phyloP scores from a whole-genome alignment of 2,888 invertebrate species.

The Oscheius sp. region DNA sequence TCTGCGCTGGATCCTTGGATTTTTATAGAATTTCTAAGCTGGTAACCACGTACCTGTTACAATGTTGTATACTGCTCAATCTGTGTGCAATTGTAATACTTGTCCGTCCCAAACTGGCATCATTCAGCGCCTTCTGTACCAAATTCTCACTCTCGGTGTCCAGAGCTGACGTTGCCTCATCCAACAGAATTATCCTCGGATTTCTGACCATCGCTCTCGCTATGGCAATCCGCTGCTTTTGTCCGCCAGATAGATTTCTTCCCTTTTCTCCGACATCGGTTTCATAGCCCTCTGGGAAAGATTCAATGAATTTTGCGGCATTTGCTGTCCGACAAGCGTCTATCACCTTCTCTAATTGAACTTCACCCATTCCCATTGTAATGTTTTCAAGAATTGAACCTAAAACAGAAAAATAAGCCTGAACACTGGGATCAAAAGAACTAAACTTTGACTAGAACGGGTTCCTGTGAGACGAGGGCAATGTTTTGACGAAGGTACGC shows the following conservation, averaged over 20 bases:
- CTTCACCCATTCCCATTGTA: conserved; percentile 44
- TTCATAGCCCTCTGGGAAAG: conserved; percentile 48
- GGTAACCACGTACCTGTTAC: conserved; percentile 48
- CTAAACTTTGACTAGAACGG: conserved; percentile 50
- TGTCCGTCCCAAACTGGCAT: conserved; percentile 45
- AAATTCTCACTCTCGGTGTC: conserved; percentile 50
- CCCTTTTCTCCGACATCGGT: conserved; percentile 41
- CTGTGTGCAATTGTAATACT: conserved; percentile 52
- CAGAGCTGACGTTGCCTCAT: conserved; percentile 56
- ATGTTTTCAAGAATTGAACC: conserved; percentile 50
- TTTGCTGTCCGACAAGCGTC: conserved; percentile 49
- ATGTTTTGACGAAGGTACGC: conserved; percentile 54
- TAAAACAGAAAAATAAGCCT: conserved; percentile 59
- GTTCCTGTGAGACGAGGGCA: conserved; percentile 61
- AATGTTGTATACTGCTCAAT: conserved; percentile 34
- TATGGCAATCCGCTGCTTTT: conserved; percentile 57
- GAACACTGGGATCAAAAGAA: conserved; percentile 46
- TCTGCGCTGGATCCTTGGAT: background rate
- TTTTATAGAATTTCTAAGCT: background rate
- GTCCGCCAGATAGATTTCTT: conserved; percentile 50
- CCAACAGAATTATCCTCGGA: conserved; percentile 52
- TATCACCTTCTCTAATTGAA: conserved; percentile 39
- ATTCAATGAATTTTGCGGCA: conserved; percentile 51
- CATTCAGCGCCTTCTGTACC: conserved; percentile 46
- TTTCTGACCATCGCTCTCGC: conserved; percentile 51